Conservation (phyloP, 1,140 invertebrate genomes). For the Scaptodrosophila lebanonensis region DNA sequence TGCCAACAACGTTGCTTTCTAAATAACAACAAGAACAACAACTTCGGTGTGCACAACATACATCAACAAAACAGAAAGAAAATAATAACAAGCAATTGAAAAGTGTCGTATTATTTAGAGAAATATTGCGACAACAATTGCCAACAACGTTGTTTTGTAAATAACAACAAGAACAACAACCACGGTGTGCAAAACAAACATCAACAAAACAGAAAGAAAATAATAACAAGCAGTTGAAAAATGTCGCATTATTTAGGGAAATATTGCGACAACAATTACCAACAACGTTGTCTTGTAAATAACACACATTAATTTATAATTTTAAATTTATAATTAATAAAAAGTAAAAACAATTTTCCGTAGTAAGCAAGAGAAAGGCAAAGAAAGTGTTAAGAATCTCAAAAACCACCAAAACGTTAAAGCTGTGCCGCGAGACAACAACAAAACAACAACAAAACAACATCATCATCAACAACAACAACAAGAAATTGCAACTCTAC, state of each 20-base stretch:
- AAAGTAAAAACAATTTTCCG: constrained; percentile 5
- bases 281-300: too few relatives aligned
- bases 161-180: background rate
- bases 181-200: constrained; percentile 4
- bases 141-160: too few relatives aligned
- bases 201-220: constrained; percentile 13
- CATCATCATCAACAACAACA: constrained; percentile 21
- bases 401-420: constrained; percentile 44
- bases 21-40: background rate
- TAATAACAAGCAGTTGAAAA: background rate
- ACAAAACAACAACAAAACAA: constrained; percentile 6
- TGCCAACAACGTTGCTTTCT: background rate
- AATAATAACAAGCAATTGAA: background rate
- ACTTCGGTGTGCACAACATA: background rate
- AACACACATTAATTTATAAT: too few relatives aligned
- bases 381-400: constrained; percentile 41
- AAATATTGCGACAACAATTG: background rate
- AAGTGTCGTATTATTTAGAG: background rate
- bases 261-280: background rate
- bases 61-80: constrained; percentile 18
- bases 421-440: too few relatives aligned
- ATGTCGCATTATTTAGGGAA: background rate
- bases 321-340: too few relatives aligned
- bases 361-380: background rate
- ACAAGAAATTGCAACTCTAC: constrained; percentile 63